Base-by-base conservation (phyloP, 2,113 vertebrate species). In the Xerus inauris region DNA sequence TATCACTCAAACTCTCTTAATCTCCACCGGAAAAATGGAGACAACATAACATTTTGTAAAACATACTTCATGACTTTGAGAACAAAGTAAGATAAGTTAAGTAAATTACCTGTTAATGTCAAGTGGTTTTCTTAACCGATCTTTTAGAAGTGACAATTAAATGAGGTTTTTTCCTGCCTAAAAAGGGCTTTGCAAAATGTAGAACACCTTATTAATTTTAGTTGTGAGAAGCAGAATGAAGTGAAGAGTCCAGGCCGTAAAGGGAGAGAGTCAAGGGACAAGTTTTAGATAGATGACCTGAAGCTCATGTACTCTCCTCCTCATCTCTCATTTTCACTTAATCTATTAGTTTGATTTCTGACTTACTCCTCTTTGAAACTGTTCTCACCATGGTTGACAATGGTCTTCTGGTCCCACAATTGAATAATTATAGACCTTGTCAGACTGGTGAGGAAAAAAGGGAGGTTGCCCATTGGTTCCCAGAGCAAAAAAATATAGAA, bases 1-100 rank as follows among this genome's bases (percentile, higher is more conserved):
- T 30, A 65, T n/a, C 47, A 62, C 71, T 90, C 65, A 75, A 80
- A 67, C 16, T 90, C 35, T 86, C 45, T 76, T 79, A 89, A 32
- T 71, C 38, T 45, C 79, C n/a, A 75, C 5, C n/a, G 59, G 54
- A 93, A 91, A 51, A 90, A 79, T 71, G 19, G 85, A 89, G 35
- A 42, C 40, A 73, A 91, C 16, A 38, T 75, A 81, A 32, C 12
- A 82, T n/a, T 91, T 93, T 73, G 42, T 35, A 94, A 69, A 69
- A 75, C 6, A 40, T 72, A 54, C 32, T 38, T 94, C 10, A 77
- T 80, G 73, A 75, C 42, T 82, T 35, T 47, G 19, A 89, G 22
- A 57, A 72, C 77, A 73, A 86, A 89, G 30, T 92, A 42, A 92
- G 28, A 82, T 40, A 77, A 92, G 92, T 94, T 94, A 71, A 92